These are phyloP conservation scores for Trissolcus brochymenae DNA, from an alignment of 2,888 invertebrate species.

Conservation along the genomic window DNA sequence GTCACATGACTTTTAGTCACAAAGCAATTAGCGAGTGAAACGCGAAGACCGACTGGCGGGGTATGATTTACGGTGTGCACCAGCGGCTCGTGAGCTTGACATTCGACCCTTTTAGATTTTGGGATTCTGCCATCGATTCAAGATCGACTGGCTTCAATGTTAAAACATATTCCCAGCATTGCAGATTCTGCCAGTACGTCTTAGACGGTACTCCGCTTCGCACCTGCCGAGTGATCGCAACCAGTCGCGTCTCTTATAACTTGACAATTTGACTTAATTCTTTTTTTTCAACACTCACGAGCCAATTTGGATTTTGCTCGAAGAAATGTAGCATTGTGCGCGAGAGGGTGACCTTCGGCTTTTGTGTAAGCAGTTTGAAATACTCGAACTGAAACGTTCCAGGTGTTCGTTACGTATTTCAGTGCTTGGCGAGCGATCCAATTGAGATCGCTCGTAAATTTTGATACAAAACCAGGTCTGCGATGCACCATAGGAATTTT, in stretches of 20 bases:
- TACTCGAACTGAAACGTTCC: conserved; percentile 42
- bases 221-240: conserved; percentile 50
- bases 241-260: neutral
- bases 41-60: conserved; percentile 19
- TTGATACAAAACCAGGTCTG: conserved; percentile 9
- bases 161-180: conserved; percentile 62
- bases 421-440: conserved; percentile 20
- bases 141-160: conserved; percentile 66
- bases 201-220: conserved; percentile 64
- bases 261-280: no score
- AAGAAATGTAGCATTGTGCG: conserved; percentile 34
- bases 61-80: conserved; percentile 52
- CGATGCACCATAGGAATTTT: conserved; percentile 19
- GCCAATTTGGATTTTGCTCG: conserved; percentile 2
- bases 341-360: conserved; percentile 42
- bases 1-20: conserved; percentile 15
- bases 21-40: conserved; percentile 22
- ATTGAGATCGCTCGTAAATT: conserved; percentile 26
- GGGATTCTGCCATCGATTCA: conserved; percentile 71
- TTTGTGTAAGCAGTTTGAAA: conserved; percentile 44
- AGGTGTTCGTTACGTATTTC: conserved; percentile 34
- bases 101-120: conserved; percentile 74
- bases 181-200: conserved; percentile 63
- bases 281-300: neutral
- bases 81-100: conserved; percentile 69